Conservation (phyloP, 2,888 invertebrate species). For the Tuberolachnus salignus region DNA sequence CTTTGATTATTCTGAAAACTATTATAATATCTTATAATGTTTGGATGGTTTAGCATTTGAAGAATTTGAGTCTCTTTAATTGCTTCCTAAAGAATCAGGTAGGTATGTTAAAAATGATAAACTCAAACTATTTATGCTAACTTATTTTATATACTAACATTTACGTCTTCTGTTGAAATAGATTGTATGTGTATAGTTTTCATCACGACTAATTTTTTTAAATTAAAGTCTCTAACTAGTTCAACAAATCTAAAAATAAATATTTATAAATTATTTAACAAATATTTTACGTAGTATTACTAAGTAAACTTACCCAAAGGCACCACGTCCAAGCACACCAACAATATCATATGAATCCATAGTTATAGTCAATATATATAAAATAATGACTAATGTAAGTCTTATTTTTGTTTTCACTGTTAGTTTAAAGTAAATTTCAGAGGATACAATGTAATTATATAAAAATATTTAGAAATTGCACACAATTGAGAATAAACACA, state of each 20-base stretch:
- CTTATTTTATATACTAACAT: conserved; percentile 19
- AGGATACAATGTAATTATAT: no score
- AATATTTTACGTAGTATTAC: no score
- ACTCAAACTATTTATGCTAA: neutral
- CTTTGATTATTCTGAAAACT: conserved; percentile 70
- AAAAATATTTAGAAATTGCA: no score
- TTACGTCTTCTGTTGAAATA: conserved; percentile 17
- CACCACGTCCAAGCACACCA: conserved; percentile 65
- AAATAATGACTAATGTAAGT: no score
- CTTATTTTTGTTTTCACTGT: no score
- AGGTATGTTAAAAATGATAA: neutral
- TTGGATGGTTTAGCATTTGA: conserved; percentile 74
- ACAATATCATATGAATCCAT: conserved; percentile 63
- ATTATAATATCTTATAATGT: conserved; percentile 75
- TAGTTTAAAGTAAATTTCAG: no score
- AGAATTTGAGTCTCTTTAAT: conserved; percentile 76
- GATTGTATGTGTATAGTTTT: conserved; percentile 48
- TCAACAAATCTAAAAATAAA: conserved; percentile 34
- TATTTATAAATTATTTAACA: neutral
- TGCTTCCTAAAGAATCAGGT: conserved; percentile 65
- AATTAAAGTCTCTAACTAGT: conserved; percentile 47
- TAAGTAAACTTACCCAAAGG: conserved; percentile 63
- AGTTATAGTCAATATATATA: neutral
- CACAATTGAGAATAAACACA: no score
- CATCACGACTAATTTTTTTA: conserved; percentile 47